Conservation (phyloP, 2,797 vertebrate species). For the Cyprinodon diabolis region DNA sequence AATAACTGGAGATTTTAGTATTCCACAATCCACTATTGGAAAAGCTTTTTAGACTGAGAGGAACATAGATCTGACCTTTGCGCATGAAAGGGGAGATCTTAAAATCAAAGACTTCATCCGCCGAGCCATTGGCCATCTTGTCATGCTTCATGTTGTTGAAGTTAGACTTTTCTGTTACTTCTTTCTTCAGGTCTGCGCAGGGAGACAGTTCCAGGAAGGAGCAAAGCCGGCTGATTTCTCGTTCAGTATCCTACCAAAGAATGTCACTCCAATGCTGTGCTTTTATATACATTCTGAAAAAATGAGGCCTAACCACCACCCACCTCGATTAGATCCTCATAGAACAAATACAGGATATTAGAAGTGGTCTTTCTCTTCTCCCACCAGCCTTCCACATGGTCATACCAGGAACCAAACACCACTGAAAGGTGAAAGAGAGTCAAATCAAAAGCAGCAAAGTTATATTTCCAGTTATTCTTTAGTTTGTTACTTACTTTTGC, state of each 20-base stretch:
- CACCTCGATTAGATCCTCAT: constrained; percentile 85
- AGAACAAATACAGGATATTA: constrained; percentile 82
- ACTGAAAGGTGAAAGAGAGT: constrained; percentile 48
- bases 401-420: constrained; percentile 81
- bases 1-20: not conserved
- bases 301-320: constrained; percentile 5
- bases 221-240: constrained; percentile 57
- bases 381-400: constrained; percentile 81
- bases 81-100: constrained; percentile 28
- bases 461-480: not conserved
- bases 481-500: constrained; percentile 50
- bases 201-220: constrained; percentile 26
- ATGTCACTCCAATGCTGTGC: not conserved
- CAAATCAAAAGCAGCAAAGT: not conserved
- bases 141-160: constrained; percentile 37
- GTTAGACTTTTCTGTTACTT: constrained; percentile 24
- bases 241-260: constrained; percentile 74
- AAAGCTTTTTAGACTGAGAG: constrained; percentile 34
- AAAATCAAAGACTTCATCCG: constrained; percentile 16
- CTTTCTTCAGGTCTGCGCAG: constrained; percentile 12
- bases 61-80: constrained; percentile 6
- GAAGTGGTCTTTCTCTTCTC: constrained; percentile 75
- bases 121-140: constrained; percentile 16
- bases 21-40: not conserved
- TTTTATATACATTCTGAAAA: not conserved